A percentile compares a stretch with the other conserved stretches of the same genome.
These are phyloP conservation scores for Netelia virgata DNA, from an alignment of 2,888 invertebrate genomes.

Conservation along the genomic window DNA sequence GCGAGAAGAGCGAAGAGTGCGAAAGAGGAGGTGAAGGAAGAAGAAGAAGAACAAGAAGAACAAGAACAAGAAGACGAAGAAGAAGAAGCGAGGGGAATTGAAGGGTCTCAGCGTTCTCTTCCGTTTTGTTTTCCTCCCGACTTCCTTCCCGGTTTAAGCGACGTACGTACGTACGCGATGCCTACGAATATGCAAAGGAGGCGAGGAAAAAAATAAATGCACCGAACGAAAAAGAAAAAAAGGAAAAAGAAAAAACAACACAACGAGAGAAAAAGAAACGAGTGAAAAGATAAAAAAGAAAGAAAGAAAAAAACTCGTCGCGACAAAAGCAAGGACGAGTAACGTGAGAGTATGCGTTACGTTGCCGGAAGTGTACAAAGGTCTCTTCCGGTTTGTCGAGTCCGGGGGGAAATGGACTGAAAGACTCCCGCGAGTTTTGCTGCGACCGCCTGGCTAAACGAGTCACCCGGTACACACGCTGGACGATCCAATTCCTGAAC, in stretches of 20 bases:
- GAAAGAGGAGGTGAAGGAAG: background rate
- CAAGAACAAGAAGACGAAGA: conserved; percentile 32
- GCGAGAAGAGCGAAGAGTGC: conserved; percentile 14
- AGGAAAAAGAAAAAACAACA: background rate
- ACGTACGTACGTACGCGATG: conserved; percentile 13
- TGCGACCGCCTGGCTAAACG: conserved; percentile 31
- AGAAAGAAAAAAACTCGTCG: background rate
- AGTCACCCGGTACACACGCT: conserved; percentile 77
- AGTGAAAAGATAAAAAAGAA: background rate
- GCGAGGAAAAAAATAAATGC: conserved; percentile 13
- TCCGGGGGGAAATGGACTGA: background rate
- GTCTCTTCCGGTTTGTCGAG: conserved; percentile 58
- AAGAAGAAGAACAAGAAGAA: conserved; percentile 7
- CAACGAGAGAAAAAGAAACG: background rate
- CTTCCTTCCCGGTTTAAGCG: conserved; percentile 64
- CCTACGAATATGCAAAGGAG: conserved; percentile 1
- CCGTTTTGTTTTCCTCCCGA: conserved; percentile 66
- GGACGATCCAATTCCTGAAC: conserved; percentile 81
- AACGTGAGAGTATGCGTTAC: conserved; percentile 14
- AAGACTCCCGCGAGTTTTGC: conserved; percentile 32
- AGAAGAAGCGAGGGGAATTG: conserved; percentile 1
- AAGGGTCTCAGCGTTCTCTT: conserved; percentile 54
- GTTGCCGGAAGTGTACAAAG: conserved; percentile 59
- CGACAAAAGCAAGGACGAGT: conserved; percentile 9
- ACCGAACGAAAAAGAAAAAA: background rate